phyloP scores from a whole-genome alignment of 1,140 invertebrate genomes.

The Melipona quadrifasciata region DNA sequence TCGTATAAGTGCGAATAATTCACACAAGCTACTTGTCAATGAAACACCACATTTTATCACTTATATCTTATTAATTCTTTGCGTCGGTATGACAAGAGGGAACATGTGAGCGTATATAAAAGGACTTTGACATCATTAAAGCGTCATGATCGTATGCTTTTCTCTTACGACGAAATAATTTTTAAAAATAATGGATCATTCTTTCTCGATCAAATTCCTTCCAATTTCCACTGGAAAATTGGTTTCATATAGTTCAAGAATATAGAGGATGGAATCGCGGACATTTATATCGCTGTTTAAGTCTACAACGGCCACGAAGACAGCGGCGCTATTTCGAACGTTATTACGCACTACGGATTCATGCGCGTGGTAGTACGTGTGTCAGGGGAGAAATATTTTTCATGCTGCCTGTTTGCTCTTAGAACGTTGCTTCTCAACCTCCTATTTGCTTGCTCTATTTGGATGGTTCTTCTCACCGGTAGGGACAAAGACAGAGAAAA shows the following conservation, averaged over 20 bases:
- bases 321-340: slow-evolving; percentile 18
- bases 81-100: not conserved
- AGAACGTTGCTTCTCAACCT: not conserved
- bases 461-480: not conserved
- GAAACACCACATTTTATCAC: slow-evolving; percentile 17
- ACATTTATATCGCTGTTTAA: not conserved
- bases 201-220: not conserved
- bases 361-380: not conserved
- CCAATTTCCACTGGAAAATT: not conserved
- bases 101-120: not conserved
- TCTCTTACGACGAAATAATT: not conserved
- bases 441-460: not conserved
- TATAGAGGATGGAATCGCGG: not conserved
- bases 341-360: slow-evolving; percentile 35
- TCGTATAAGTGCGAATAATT: slow-evolving; percentile 12
- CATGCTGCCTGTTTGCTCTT: not conserved
- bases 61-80: slow-evolving; percentile 21
- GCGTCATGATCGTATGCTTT: not conserved
- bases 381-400: not conserved
- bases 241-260: not conserved
- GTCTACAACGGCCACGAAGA: not conserved
- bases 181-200: not conserved
- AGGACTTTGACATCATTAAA: not conserved
- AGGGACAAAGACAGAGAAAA: not conserved
- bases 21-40: slow-evolving; percentile 13